These are phyloP conservation scores for Lottia scabra DNA, from an alignment of 2,888 invertebrate species.

Conservation along the genomic window DNA sequence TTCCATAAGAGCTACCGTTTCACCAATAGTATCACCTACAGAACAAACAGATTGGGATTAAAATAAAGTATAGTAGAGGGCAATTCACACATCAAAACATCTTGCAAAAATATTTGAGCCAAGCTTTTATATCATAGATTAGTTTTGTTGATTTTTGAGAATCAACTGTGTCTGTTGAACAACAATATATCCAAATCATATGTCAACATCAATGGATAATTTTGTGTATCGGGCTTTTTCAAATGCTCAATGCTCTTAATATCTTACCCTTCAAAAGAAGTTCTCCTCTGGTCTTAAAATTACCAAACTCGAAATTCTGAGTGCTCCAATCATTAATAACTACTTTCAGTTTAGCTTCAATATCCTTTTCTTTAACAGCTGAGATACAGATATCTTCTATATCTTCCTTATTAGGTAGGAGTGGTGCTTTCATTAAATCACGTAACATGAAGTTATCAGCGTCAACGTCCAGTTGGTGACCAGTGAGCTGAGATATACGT, in stretches of 20 bases:
- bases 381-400: constrained; percentile 99
- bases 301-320: constrained; percentile 88
- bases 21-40: constrained; percentile 90
- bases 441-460: constrained; percentile 94
- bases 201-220: no score
- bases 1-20: constrained; percentile 93
- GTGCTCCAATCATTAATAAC: constrained; percentile 97
- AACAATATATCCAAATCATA: no score
- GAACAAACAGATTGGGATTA: no score
- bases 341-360: constrained; percentile 92
- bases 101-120: no score
- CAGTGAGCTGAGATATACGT: constrained; percentile 89
- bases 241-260: background rate
- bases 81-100: no score
- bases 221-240: no score
- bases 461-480: constrained; percentile 90
- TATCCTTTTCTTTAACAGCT: constrained; percentile 97
- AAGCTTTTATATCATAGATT: no score
- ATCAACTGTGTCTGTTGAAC: no score
- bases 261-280: constrained; percentile 79
- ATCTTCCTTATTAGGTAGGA: constrained; percentile 93
- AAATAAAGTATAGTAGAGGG: no score
- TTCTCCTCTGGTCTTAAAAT: constrained; percentile 95
- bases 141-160: no score
- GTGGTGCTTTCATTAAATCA: constrained; percentile 93